phyloP scores from a whole-genome alignment of 2,113 vertebrate genomes.

The Epinephelus moara region DNA sequence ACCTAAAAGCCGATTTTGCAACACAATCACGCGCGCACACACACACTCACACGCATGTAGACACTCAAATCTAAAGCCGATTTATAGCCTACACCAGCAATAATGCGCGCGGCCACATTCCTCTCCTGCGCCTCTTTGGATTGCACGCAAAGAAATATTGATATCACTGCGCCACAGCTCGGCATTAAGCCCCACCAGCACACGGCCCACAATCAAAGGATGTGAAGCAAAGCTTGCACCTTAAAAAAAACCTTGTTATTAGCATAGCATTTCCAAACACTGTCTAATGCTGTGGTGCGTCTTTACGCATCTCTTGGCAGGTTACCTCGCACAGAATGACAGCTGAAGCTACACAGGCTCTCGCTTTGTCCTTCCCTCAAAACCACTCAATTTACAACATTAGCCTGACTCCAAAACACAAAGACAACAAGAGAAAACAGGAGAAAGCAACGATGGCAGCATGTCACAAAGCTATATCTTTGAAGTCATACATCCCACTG shows the following conservation, averaged over 20 bases:
- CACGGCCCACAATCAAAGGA: neutral
- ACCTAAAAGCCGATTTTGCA: slow-evolving; percentile 63
- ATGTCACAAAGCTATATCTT: slow-evolving; percentile 64
- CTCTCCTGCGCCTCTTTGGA: slow-evolving; percentile 48
- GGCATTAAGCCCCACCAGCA: slow-evolving; percentile 12
- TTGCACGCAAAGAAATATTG: slow-evolving; percentile 62
- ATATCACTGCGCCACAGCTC: slow-evolving; percentile 72
- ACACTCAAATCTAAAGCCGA: slow-evolving; percentile 67
- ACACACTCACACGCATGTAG: slow-evolving; percentile 21
- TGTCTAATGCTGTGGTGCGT: slow-evolving; percentile 38
- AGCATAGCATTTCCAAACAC: slow-evolving; percentile 7
- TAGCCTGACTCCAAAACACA: slow-evolving; percentile 38
- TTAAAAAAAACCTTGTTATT: neutral
- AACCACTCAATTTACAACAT: slow-evolving; percentile 49
- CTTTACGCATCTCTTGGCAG: slow-evolving; percentile 69
- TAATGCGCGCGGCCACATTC: slow-evolving; percentile 58
- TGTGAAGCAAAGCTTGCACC: neutral
- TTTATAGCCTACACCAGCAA: slow-evolving; percentile 67
- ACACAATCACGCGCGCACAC: slow-evolving; percentile 28
- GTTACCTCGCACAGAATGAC: slow-evolving; percentile 62
- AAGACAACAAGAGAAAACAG: slow-evolving; percentile 46
- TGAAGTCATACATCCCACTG: slow-evolving; percentile 83
- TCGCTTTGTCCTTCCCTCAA: slow-evolving; percentile 73
- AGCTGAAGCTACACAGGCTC: slow-evolving; percentile 54
- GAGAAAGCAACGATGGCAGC: slow-evolving; percentile 59